These are phyloP conservation scores for Drosophila lacteicornis DNA, from an alignment of 1,140 invertebrate genomes.

Conservation along the genomic window DNA sequence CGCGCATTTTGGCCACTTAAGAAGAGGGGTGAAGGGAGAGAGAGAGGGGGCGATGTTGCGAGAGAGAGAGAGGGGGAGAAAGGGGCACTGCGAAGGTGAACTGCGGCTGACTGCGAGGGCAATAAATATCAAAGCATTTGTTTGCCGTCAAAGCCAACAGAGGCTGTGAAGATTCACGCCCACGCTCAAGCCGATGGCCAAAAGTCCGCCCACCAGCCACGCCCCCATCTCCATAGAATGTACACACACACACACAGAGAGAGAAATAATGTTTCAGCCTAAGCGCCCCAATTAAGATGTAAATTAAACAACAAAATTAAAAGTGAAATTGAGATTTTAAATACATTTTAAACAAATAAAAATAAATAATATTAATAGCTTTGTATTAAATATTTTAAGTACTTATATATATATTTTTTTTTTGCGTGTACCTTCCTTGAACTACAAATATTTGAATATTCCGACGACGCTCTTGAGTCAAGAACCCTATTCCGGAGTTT, in stretches of 20 bases:
- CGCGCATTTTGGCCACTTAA: slow-evolving; percentile 50
- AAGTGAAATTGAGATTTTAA: background rate
- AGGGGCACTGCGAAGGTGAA: slow-evolving; percentile 23
- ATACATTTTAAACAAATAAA: background rate
- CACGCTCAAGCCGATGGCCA: slow-evolving; percentile 47
- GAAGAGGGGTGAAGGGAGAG: background rate
- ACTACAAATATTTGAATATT: slow-evolving; percentile 5
- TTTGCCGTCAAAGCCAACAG: slow-evolving; percentile 76
- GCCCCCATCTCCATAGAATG: slow-evolving; percentile 16
- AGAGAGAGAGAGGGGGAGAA: too few relatives aligned
- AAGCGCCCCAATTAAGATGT: background rate
- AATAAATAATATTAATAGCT: background rate
- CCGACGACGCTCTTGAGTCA: background rate
- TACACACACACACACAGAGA: background rate
- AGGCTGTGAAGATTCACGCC: slow-evolving; percentile 71
- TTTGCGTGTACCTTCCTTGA: background rate
- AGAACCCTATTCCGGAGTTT: background rate
- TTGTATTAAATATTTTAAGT: background rate
- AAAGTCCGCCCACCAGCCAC: slow-evolving; percentile 25
- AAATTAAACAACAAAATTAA: background rate
- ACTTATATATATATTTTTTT: background rate
- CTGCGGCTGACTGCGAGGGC: slow-evolving; percentile 55
- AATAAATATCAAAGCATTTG: slow-evolving; percentile 83
- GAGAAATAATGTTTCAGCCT: too few relatives aligned
- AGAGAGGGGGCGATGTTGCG: background rate